Percentiles rank a stretch among this genome's conserved stretches.
These are phyloP conservation scores for Scaptomyza reducta DNA, from an alignment of 2,888 invertebrate species.

Conservation along the genomic window DNA sequence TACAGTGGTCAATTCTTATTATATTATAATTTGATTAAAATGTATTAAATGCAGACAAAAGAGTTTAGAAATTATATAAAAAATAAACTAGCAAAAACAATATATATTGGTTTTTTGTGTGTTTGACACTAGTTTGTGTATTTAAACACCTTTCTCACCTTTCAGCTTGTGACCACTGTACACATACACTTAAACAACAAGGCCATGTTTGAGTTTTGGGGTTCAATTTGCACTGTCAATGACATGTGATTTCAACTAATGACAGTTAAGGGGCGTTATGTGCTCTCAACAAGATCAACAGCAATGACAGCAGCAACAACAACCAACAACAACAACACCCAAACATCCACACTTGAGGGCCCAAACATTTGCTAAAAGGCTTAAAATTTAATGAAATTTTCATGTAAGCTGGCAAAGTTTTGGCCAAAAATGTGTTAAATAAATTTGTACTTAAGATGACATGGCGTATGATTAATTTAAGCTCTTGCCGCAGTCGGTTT, in stretches of 20 bases:
- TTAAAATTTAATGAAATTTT: slow-evolving; percentile 67
- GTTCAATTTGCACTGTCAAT: slow-evolving; percentile 70
- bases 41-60: no score
- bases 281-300: slow-evolving; percentile 36
- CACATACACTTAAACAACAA: neutral
- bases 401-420: slow-evolving; percentile 37
- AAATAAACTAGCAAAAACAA: no score
- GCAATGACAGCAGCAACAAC: slow-evolving; percentile 20
- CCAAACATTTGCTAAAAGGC: slow-evolving; percentile 24
- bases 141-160: no score
- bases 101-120: no score
- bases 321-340: slow-evolving; percentile 8
- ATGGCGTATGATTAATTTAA: slow-evolving; percentile 72
- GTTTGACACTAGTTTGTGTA: no score
- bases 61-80: no score
- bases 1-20: slow-evolving; percentile 11
- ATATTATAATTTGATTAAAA: no score
- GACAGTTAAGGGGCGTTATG: slow-evolving; percentile 63
- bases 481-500: slow-evolving; percentile 25
- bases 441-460: slow-evolving; percentile 36
- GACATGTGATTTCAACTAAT: slow-evolving; percentile 80
- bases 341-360: slow-evolving; percentile 27
- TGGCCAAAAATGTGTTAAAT: slow-evolving; percentile 9
- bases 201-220: slow-evolving; percentile 26
- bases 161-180: slow-evolving; percentile 1